Base-by-base conservation (phyloP, 2,888 invertebrate species). In the Callyntrura guangdongensis region DNA sequence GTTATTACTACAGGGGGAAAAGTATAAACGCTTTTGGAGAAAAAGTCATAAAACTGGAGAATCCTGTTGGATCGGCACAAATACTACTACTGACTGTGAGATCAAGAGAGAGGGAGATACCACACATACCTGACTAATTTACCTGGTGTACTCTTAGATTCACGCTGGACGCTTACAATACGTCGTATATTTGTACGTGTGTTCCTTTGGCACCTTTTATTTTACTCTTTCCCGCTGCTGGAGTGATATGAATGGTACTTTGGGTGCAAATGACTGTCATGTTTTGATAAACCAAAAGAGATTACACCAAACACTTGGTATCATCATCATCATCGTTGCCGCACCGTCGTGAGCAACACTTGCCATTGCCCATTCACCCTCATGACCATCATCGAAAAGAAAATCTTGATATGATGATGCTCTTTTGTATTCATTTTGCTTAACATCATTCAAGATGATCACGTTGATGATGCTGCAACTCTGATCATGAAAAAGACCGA, bases 41-140 rank as follows among this genome's bases (percentile, higher is more conserved):
- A 91, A 91, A 91, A 88, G 88, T 91, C 87, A 88, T 91, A 91
- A 91, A 91, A 91, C 84, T 84, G 87, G 87, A 87, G 86, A 86
- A 81, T 81, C 81, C 72, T 82, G 82, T 82, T 82, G 82, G 14
- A 36, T 61, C 11, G 17, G 27, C 77, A 77, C 25, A 49, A 59
- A 11, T 61, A 64, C 6, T 53, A 49, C 47, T 36, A 36, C 36
- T 36, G 36, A 36, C 36, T 36, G 53, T 53, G 8, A 64, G 36
- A 36, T 36, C 3, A 36, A 36, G 6, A 25, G 64, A 17, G 12
- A 5, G 12, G 5, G n/a, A 64, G 25, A 12, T n/a, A 36, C 36
- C 27, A 36, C 61, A 17, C 59, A 17, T 17, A 59, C 36, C 36
- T 17, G 36, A n/a, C 69, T 69, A 69, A 69, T 69, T 69, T 69